phyloP scores from a whole-genome alignment of 2,888 invertebrate species.

The Stenolophus ochropezus region DNA sequence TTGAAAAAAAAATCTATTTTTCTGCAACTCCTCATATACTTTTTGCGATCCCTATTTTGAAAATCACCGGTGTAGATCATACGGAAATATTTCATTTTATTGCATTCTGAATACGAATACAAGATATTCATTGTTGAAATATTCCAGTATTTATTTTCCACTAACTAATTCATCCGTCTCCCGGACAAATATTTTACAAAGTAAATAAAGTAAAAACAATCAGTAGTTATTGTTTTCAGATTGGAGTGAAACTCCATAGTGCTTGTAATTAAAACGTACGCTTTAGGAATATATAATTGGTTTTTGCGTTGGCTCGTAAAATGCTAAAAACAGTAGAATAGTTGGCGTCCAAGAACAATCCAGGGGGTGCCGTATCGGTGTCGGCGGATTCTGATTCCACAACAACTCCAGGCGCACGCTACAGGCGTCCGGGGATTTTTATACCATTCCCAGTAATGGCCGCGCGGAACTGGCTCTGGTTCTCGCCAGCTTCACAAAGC shows the following conservation, averaged over 20 bases:
- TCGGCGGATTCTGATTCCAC: background rate
- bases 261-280: background rate
- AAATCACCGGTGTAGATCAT: no score
- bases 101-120: no score
- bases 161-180: no score
- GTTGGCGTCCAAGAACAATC: background rate
- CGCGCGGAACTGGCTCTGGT: constrained; percentile 10
- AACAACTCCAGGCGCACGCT: background rate
- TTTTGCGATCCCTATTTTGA: no score
- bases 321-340: background rate
- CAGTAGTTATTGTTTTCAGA: background rate
- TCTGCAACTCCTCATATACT: no score
- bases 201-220: background rate
- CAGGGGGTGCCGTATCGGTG: background rate
- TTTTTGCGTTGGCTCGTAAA: background rate
- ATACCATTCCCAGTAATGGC: constrained; percentile 28
- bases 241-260: background rate
- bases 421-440: constrained; percentile 13
- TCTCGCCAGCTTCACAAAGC: constrained; percentile 17
- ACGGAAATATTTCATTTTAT: no score
- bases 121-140: no score
- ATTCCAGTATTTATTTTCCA: no score
- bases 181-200: no score
- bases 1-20: no score
- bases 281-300: background rate